Evolutionary conservation across 35 echinoderm and acorn worm species (phyloP), one percentile per base, ranked within the genome.

Genomic region (Ophiothrix spiculata): DNA sequence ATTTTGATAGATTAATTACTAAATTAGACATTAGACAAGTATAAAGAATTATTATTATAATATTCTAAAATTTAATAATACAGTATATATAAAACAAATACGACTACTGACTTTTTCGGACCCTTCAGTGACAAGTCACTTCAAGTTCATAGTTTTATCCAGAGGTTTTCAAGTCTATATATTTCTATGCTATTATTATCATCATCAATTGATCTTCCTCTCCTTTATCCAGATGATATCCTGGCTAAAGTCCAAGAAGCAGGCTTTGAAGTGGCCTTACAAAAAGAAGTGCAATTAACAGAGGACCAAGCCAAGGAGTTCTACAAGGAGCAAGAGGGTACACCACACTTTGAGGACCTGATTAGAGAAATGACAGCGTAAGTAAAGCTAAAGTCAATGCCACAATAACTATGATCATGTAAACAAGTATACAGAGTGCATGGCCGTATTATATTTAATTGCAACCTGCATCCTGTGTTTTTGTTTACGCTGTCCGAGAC

Each of bases 181-280:
- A n/a, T n/a, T n/a, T n/a, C n/a, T n/a, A 13, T 77, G 13, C 32
- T 14, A 16, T 77, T 77, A 19, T 13, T 23, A 15, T 77, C 17
- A 16, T 23, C 17, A 15, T 33, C 17, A 19, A 14, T 23, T 77
- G 16, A 12, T 13, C 75, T 17, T 79, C 4, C 15, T 82, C 17
- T 45, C 25, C 38, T 84, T 29, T 35, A 25, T 76, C 31, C 79
- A 99, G 96, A 99, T 90, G 78, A 86, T 34, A 99, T 99, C 54
- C 12, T 99, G 17, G 89, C 94, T 32, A 99, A 99, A 75, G 89
- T 99, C 64, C 89, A 99, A 38, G 96, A 91, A 33, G 88, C 96
- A 38, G 96, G 96, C 21, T 99, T 99, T 94, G 96, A 99, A 45
- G 92, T 99, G 11, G 91, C 88, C 77, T 89, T 99, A 31, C 96